Base-by-base conservation (phyloP, 2,888 invertebrate genomes). In the Drosophila ezoana region DNA sequence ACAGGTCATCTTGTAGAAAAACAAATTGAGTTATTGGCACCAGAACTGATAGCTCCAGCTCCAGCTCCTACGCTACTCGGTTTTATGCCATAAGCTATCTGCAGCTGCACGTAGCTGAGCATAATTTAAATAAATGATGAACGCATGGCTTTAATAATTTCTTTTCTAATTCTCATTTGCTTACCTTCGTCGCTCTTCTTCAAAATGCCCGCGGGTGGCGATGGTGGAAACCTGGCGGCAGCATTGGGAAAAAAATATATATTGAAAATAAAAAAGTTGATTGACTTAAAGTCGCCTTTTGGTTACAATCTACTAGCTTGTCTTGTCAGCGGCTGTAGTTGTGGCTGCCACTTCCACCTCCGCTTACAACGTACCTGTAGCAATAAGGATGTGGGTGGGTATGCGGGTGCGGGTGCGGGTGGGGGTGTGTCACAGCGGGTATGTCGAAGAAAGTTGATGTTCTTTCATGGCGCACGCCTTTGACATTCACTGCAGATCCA, bases 351-450 rank as follows among this genome's bases (percentile, higher is more conserved):
- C 38, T n/a, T 47, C 35, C 35, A 38, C 20, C 33, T 32, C 41
- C 47, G 44, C 16, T 11, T 38, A 13, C 32, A 58, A 73, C 66
- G 20, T 91, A 92, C 92, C 92, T 92, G 89, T 92, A 92, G 88
- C 92, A 92, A 80, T 92, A 83, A 40, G 82, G 89, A 63, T 83
- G 72, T 23, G 77, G 58, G 38, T 78, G 92, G 54, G 91, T 87
- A 11, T 76, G 76, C 4, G 79, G 33, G 1, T 80, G 79, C 10
- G 82, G 33, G 32, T 87, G 80, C 40, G 81, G 35, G 49, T 84
- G 92, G 68, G 92, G 92, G 86, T 92, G 92, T 81, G 92, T 91
- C 92, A 92, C 92, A 92, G 92, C 92, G 84, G 92, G 92, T 89
- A 92, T 91, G 85, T 92, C 92, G 90, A 92, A 92, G 90, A 92